Evolutionary conservation across 2,113 vertebrate genomes (phyloP).

Genomic region (Rhinogobius similis): DNA sequence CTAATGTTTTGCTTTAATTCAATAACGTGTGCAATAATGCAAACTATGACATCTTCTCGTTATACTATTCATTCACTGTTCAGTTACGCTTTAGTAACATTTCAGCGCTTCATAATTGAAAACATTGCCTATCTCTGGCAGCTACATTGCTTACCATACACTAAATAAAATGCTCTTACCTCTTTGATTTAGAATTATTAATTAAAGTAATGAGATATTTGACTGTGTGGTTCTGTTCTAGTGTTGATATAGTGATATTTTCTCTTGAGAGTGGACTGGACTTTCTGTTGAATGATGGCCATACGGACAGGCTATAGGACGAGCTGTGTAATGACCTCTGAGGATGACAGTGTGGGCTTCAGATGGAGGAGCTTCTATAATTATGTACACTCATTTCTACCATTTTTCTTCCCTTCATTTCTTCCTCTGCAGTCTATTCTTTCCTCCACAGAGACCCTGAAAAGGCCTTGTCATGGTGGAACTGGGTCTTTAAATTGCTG

Average conservation of each 20-base stretch:
- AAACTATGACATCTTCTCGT: not conserved
- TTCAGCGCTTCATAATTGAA: not conserved
- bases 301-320: not conserved
- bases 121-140: not conserved
- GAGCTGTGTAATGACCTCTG: not conserved
- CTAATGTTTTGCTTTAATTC: not conserved
- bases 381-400: constrained; percentile 17
- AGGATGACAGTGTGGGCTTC: not conserved
- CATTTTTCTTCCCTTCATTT: constrained; percentile 7
- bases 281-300: constrained; percentile 12
- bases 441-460: constrained; percentile 24
- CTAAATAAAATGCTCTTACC: not conserved
- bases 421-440: constrained; percentile 21
- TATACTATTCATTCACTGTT: not conserved
- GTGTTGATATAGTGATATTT: not conserved
- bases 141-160: not conserved
- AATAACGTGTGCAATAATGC: not conserved
- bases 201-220: constrained; percentile 27
- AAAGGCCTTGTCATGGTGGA: constrained; percentile 27
- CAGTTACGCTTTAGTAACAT: not conserved
- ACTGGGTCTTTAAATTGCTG: constrained; percentile 32
- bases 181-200: constrained; percentile 22
- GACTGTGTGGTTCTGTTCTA: constrained; percentile 29
- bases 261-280: constrained; percentile 8
- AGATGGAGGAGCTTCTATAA: constrained; percentile 12